Conservation (phyloP, 2,797 vertebrate genomes). For the Pteropus rufus region DNA sequence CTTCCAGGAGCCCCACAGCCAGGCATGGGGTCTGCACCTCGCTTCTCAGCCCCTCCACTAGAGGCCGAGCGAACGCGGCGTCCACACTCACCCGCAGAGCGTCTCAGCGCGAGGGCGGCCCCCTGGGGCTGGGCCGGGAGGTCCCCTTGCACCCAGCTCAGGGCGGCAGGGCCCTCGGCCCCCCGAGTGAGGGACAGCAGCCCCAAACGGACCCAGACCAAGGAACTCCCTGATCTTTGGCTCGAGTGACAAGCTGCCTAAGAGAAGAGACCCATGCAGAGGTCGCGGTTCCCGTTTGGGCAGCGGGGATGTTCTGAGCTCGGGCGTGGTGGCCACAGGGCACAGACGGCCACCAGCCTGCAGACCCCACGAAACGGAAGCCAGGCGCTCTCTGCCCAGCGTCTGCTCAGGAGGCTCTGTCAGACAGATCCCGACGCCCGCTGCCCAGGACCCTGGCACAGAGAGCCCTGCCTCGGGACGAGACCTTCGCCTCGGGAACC, state of each 20-base stretch:
- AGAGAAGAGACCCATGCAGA: neutral
- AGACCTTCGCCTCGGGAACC: neutral
- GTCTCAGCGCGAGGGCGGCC: neutral
- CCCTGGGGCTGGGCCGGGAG: no score
- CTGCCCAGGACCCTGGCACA: neutral
- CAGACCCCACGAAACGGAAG: neutral
- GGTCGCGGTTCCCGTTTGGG: rapidly evolving
- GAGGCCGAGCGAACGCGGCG: rapidly evolving
- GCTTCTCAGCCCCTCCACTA: rapidly evolving
- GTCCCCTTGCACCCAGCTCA: no score
- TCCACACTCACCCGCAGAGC: rapidly evolving
- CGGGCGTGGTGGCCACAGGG: neutral
- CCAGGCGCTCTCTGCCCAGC: neutral
- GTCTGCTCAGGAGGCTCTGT: neutral
- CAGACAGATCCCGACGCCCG: neutral
- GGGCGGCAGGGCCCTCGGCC: neutral
- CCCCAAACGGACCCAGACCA: neutral
- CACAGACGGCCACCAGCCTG: no score
- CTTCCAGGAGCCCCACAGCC: rapidly evolving
- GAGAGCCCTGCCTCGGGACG: neutral
- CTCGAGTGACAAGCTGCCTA: neutral
- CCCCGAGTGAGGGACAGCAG: no score
- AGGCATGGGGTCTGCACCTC: rapidly evolving
- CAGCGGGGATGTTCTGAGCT: rapidly evolving
- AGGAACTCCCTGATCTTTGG: rapidly evolving